These are phyloP conservation scores for Helogale parvula DNA, from an alignment of 2,113 vertebrate genomes.

Conservation along the genomic window DNA sequence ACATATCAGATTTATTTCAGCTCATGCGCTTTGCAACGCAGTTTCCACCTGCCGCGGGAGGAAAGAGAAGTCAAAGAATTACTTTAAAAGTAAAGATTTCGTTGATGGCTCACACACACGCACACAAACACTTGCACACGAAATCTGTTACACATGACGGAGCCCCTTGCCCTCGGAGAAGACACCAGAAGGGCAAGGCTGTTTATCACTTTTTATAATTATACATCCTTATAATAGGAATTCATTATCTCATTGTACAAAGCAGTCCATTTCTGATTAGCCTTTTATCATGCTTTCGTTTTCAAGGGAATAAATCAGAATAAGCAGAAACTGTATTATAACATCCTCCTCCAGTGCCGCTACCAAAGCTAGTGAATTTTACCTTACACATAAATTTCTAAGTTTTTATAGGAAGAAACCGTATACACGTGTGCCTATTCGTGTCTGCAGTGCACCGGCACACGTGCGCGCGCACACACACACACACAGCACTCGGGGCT, in stretches of 20 bases:
- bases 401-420: not conserved
- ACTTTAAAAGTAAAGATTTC: conserved; percentile 56
- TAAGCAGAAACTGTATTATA: conserved; percentile 44
- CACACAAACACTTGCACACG: not conserved
- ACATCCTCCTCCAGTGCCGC: conserved; percentile 56
- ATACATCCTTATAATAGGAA: conserved; percentile 7
- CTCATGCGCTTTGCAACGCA: not conserved
- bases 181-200: not conserved
- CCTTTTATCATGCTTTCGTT: conserved; percentile 74
- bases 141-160: not conserved
- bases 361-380: conserved; percentile 48
- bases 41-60: conserved; percentile 8
- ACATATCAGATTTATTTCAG: conserved; percentile 48
- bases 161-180: not conserved
- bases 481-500: too few relatives aligned
- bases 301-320: conserved; percentile 75
- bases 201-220: conserved; percentile 57
- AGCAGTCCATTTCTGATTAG: conserved; percentile 65
- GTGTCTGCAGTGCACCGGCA: rapidly evolving
- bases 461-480: not conserved
- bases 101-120: not conserved
- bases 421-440: rapidly evolving
- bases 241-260: conserved; percentile 66
- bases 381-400: not conserved
- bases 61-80: not conserved